phyloP scores from a whole-genome alignment of 2,797 vertebrate genomes.

The Carduelis carduelis region DNA sequence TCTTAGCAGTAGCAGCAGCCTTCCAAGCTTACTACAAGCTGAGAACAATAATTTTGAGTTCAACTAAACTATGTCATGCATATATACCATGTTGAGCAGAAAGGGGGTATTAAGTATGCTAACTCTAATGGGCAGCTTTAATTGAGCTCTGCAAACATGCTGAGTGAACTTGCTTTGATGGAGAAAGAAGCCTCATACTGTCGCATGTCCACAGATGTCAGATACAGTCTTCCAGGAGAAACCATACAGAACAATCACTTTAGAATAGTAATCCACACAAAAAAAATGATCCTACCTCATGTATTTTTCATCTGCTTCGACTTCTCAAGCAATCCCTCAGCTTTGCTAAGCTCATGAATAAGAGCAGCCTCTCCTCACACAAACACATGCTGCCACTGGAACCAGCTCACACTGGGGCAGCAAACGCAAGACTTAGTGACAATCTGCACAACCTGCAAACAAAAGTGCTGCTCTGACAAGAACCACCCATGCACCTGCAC shows the following conservation, averaged over 20 bases:
- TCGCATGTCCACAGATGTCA: neutral
- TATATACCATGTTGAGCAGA: neutral
- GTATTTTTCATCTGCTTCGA: neutral
- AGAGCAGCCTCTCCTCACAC: neutral
- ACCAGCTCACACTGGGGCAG: neutral
- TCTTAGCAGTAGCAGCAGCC: neutral
- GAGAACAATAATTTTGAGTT: neutral
- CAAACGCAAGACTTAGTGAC: neutral
- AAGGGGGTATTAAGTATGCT: neutral
- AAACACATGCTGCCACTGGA: fast-evolving
- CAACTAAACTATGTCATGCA: neutral
- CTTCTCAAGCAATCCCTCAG: neutral
- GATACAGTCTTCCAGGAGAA: neutral
- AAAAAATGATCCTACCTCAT: neutral
- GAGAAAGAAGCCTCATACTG: neutral
- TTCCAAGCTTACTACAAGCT: neutral
- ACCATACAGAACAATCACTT: neutral
- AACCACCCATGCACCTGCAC: neutral
- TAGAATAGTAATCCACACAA: neutral
- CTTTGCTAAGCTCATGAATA: neutral
- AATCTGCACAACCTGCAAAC: neutral
- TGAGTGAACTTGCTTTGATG: neutral
- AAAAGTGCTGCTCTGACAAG: neutral
- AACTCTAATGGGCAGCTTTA: neutral
- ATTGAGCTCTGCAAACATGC: neutral